Evolutionary conservation across 2,113 vertebrate species (phyloP).

Genomic region (Bubalus kerabau): DNA sequence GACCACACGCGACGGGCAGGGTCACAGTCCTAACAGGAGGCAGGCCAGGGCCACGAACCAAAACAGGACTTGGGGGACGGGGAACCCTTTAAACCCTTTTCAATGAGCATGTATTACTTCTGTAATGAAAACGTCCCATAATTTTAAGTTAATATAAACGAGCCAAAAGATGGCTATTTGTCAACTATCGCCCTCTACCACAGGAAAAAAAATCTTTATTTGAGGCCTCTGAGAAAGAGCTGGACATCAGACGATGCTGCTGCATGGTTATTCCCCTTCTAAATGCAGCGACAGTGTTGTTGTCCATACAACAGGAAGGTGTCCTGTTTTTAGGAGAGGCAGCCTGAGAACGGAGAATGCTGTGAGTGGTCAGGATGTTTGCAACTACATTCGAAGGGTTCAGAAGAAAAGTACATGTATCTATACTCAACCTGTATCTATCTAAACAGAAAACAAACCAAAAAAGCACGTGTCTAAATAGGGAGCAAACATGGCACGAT

Average conservation of each 20-base stretch:
- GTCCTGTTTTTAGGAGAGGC: accelerated
- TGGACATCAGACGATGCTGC: too few relatives aligned
- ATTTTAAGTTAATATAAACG: background rate
- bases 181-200: background rate
- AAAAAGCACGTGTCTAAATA: background rate
- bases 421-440: background rate
- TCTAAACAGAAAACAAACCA: background rate
- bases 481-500: background rate
- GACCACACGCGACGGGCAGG: background rate
- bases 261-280: background rate
- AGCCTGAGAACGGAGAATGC: background rate
- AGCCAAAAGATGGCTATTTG: background rate
- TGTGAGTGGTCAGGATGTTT: background rate
- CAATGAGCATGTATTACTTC: background rate
- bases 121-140: background rate
- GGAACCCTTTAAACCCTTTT: background rate
- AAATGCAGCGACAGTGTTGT: accelerated
- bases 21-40: background rate
- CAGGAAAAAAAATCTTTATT: too few relatives aligned
- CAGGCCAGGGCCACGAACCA: background rate
- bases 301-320: background rate
- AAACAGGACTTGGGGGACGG: accelerated
- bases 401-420: background rate
- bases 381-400: background rate
- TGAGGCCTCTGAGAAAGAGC: background rate